Base-by-base conservation (phyloP, 1,140 invertebrate genomes). In the Brachionus angularis region DNA sequence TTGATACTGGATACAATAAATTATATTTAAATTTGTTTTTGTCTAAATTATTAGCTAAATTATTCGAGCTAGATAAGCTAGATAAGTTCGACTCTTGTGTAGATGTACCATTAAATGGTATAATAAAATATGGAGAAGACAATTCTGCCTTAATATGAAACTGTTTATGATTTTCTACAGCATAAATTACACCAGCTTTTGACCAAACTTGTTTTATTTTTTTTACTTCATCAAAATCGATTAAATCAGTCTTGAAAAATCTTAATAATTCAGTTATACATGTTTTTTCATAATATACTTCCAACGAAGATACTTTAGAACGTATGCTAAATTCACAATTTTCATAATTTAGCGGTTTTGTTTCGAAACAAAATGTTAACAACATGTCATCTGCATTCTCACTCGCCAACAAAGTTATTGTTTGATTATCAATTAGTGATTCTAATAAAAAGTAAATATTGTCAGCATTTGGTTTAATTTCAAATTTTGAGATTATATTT, bases 141-240 rank as follows among this genome's bases (percentile, higher is more conserved):
- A 71, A 10, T 52, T 52, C 33, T 10, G 67, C 67, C 10, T 33
- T 42, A 1, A 71, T 21, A 27, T 71, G 46, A 71, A 71, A 71
- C 44, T 53, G 67, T 55, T 71, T 71, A 18, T 71, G 67, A 55
- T 50, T 71, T 71, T 71, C 67, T 2, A 71, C 49, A 1, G 67
- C 46, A 29, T 71, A 71, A 29, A 71, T 50, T 25, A 71, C 34
- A 27, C 67, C 67, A 14, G 67, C 67, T 39, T 50, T 67, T 2
- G 62, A 67, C 62, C 62, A 67, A 12, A 67, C 62, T 46, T 67
- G 21, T 67, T 46, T 67, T 16, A 67, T 67, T 31, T 50, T 67
- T 67, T 33, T 47, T 7, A 67, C 62, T 31, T 67, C 62, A 3
- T 18, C 42, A 47, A 67, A 50, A 67, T 67, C 62, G 39, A 67